Evolutionary conservation across 2,888 invertebrate genomes (phyloP), one percentile per base, ranked within the genome.

Genomic region (Lepidonotus clava): DNA sequence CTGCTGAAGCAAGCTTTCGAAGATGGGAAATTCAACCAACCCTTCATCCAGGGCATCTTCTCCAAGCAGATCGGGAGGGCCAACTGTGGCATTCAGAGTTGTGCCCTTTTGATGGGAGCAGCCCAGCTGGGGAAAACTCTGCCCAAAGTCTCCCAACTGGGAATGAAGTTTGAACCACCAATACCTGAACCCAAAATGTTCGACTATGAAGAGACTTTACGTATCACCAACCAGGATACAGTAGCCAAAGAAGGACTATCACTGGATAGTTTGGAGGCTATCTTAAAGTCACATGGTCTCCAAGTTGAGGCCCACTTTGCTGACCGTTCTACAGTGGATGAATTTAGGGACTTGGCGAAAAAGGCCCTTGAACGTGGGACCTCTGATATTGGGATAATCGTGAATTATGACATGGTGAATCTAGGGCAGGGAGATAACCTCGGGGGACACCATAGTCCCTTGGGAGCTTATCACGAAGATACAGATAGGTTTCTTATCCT

Each of bases 371-470:
- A 21, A 4, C 51, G 67, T 8, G 36, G 28, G 1, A 51, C 85
- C 38, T 85, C 87, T 21, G 11, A 34, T 18, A 14, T 51, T 28
- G 88, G 86, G 11, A 67, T 87, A 0, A 53, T 87, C 4, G 84
- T 88, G 2, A 89, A 89, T 86, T 89, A 89, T 36, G 71, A 86
- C 34, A 85, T 87, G 89, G 53, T n/a, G 24, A 85, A 56, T 5
- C 85, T 89, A 36, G 88, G 88, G 24, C 87, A 88, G 80, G 83
- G 66, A 14, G n/a, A 34, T 11, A 32, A 71, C 18, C 86, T 77
- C 6, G 89, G 89, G 6, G 88, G 88, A 14, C 85, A 87, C 83
- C 56, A 56, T 38, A 89, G 89, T 38, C 89, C 89, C 6, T 85
- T 89, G n/a, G 89, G 46, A 8, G 89, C 85, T 1, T 89, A 89